These are phyloP conservation scores for Hirtodrosophila duncani DNA, from an alignment of 2,888 invertebrate species.

Conservation along the genomic window DNA sequence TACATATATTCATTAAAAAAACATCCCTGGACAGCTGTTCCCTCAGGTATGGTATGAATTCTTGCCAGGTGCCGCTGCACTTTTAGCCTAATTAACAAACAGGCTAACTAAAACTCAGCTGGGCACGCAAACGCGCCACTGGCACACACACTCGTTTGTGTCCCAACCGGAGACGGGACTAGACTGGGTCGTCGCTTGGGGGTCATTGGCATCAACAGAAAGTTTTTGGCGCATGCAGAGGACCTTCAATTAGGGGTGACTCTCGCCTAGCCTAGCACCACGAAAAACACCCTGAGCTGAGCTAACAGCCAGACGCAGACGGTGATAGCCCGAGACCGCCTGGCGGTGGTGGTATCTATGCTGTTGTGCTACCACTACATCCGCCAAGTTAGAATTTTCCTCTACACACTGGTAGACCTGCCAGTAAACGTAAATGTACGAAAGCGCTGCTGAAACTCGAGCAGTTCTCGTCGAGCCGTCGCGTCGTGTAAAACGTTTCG, in stretches of 20 bases:
- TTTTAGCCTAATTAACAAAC: conserved; percentile 46
- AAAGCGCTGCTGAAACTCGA: conserved; percentile 7
- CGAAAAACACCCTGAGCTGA: conserved; percentile 2
- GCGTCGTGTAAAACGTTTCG: conserved; percentile 52
- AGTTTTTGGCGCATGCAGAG: conserved; percentile 33
- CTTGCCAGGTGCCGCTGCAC: conserved; percentile 53
- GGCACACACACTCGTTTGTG: conserved; percentile 29
- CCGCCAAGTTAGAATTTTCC: conserved; percentile 60
- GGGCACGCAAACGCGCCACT: conserved; percentile 49
- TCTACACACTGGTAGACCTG: conserved; percentile 12
- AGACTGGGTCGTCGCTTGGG: conserved; percentile 24
- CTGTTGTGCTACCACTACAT: conserved; percentile 41
- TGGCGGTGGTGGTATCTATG: conserved; percentile 15
- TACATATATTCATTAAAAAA: too few relatives aligned
- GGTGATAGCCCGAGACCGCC: conserved; percentile 31
- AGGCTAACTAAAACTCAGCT: too few relatives aligned
- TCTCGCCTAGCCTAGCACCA: conserved; percentile 29
- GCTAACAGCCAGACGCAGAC: conserved; percentile 22
- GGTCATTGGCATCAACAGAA: conserved; percentile 50
- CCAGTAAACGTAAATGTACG: too few relatives aligned
- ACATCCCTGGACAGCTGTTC: too few relatives aligned
- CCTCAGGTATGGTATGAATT: too few relatives aligned
- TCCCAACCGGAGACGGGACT: conserved; percentile 38
- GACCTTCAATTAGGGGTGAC: conserved; percentile 54
- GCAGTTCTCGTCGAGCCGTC: conserved; percentile 62